phyloP scores from a whole-genome alignment of 1,140 invertebrate species.

The Eueides isabella region DNA sequence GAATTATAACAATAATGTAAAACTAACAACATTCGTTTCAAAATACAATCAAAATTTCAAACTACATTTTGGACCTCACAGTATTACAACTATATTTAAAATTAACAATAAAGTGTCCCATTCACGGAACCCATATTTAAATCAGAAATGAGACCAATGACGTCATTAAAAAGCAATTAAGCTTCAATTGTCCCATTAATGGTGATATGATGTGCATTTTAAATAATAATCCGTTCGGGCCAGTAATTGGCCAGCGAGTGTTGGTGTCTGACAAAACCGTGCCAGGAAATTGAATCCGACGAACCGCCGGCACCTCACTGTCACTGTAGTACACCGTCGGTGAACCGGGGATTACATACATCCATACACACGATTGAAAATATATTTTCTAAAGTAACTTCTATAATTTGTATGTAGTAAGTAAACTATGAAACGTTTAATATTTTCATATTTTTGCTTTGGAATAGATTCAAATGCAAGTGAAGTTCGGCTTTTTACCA shows the following conservation, averaged over 20 bases:
- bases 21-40: no score
- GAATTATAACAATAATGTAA: no score
- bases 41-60: no score
- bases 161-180: conserved; percentile 8
- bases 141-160: background rate
- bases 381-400: no score
- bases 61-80: background rate
- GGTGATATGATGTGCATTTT: background rate
- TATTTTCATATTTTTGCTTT: no score
- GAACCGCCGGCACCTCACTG: background rate
- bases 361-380: no score
- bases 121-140: background rate
- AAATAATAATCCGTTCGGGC: background rate
- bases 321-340: no score
- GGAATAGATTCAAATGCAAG: no score
- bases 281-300: background rate
- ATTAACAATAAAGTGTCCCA: background rate
- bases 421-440: no score
- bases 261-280: background rate
- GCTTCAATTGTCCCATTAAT: background rate
- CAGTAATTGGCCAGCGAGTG: background rate
- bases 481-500: no score
- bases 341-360: no score
- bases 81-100: background rate
- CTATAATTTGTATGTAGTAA: no score